A percentile compares a stretch with the other conserved stretches of the same genome.
Conservation (phyloP, 2,888 invertebrate species). For the Hyposoter dolosus region DNA sequence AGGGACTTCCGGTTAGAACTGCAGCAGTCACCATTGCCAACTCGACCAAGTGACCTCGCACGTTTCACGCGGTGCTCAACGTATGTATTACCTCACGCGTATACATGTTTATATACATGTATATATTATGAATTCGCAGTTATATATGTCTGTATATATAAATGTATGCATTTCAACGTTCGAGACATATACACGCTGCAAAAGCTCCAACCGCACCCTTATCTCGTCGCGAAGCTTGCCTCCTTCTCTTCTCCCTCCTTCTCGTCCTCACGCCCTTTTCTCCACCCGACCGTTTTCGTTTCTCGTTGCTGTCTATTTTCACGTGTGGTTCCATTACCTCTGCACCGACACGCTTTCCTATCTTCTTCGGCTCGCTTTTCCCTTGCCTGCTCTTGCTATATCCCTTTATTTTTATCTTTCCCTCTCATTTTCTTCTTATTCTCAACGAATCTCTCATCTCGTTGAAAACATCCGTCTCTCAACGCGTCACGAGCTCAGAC, state of each 20-base stretch:
- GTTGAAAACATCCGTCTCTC: constrained; percentile 58
- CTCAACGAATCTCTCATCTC: constrained; percentile 36
- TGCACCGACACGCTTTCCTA: constrained; percentile 72
- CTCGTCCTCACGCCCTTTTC: constrained; percentile 60
- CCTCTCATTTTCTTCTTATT: constrained; percentile 31
- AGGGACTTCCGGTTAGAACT: constrained; percentile 70
- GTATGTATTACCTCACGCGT: constrained; percentile 45
- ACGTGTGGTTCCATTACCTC: constrained; percentile 78
- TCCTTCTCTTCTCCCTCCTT: constrained; percentile 16
- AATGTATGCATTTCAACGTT: constrained; percentile 55
- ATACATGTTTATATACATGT: constrained; percentile 28
- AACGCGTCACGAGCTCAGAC: background rate
- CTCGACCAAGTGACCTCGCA: constrained; percentile 66
- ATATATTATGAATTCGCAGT: background rate
- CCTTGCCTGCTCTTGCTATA: constrained; percentile 22
- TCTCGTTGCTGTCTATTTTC: constrained; percentile 65
- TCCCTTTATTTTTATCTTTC: background rate
- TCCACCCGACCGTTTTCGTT: constrained; percentile 73
- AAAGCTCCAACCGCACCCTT: constrained; percentile 75
- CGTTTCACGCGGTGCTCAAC: constrained; percentile 60
- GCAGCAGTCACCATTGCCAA: constrained; percentile 69
- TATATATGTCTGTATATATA: background rate
- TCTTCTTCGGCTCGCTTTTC: constrained; percentile 67
- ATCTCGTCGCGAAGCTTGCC: constrained; percentile 77
- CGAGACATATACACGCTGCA: constrained; percentile 42